Evolutionary conservation across 2,888 invertebrate genomes (phyloP).

Genomic region (Habrosyne pyritoides): DNA sequence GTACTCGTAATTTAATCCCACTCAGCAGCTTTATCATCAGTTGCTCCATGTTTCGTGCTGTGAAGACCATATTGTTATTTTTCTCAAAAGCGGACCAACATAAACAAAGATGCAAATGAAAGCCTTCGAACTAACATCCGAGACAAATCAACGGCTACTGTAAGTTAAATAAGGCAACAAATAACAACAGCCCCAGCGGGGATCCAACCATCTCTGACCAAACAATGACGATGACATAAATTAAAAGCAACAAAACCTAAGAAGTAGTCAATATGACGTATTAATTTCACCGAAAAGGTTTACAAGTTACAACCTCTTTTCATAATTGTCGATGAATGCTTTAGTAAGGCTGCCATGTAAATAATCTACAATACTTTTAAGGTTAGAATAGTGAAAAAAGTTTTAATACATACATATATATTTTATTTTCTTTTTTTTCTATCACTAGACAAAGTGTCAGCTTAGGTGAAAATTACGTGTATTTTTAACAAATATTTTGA

Average conservation of each 20-base stretch:
- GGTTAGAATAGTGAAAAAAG: too few relatives aligned
- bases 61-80: conserved; percentile 1
- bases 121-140: not conserved
- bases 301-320: not conserved
- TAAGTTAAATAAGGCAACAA: not conserved
- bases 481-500: too few relatives aligned
- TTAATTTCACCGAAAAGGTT: conserved; percentile 4
- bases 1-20: too few relatives aligned
- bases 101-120: not conserved
- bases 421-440: too few relatives aligned
- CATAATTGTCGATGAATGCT: not conserved
- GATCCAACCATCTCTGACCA: not conserved
- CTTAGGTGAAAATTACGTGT: too few relatives aligned
- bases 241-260: not conserved
- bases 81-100: not conserved
- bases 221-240: not conserved
- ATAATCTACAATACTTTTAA: too few relatives aligned
- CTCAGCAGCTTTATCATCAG: too few relatives aligned
- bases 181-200: not conserved
- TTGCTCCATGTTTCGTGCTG: too few relatives aligned
- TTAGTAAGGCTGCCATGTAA: too few relatives aligned
- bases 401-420: too few relatives aligned
- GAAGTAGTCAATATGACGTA: not conserved
- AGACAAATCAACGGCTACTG: conserved; percentile 7
- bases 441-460: too few relatives aligned